Conservation (phyloP, 2,113 vertebrate genomes). For the Grus americana region DNA sequence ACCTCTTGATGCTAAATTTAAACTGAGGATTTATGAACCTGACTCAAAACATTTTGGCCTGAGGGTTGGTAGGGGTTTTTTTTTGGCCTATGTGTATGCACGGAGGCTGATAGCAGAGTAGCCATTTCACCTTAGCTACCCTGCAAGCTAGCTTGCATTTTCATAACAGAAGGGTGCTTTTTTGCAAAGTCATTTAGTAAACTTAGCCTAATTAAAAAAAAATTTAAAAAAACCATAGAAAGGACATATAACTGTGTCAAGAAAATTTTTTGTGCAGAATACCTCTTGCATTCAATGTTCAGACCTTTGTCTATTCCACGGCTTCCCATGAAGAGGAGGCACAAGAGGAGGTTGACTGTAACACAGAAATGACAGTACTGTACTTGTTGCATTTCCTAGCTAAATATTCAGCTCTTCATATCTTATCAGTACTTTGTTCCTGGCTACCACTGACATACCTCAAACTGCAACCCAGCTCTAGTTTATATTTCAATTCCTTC, state of each 20-base stretch:
- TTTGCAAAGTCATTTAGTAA: not conserved
- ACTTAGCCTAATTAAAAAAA: not conserved
- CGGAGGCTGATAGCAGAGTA: not conserved
- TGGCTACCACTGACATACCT: not conserved
- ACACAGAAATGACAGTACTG: not conserved
- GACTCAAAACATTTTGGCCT: not conserved
- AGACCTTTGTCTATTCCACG: not conserved
- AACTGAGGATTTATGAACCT: not conserved
- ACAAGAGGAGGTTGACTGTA: not conserved
- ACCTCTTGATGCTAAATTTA: not conserved
- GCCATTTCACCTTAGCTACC: not conserved
- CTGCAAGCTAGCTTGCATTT: not conserved
- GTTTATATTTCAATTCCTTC: not conserved
- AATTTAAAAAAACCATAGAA: not conserved
- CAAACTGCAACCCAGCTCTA: not conserved
- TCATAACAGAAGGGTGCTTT: not conserved
- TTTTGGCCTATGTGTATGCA: not conserved
- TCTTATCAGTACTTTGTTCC: not conserved
- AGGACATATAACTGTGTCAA: not conserved
- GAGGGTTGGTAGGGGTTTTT: not conserved
- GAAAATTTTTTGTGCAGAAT: rapidly evolving
- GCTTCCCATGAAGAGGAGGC: not conserved
- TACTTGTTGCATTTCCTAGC: not conserved
- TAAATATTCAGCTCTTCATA: not conserved
- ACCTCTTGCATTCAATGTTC: not conserved